Percentiles rank a stretch among this genome's conserved stretches.
Conservation (phyloP, 53 echinoderm and acorn worm genomes). For the Actinopyga echinites region DNA sequence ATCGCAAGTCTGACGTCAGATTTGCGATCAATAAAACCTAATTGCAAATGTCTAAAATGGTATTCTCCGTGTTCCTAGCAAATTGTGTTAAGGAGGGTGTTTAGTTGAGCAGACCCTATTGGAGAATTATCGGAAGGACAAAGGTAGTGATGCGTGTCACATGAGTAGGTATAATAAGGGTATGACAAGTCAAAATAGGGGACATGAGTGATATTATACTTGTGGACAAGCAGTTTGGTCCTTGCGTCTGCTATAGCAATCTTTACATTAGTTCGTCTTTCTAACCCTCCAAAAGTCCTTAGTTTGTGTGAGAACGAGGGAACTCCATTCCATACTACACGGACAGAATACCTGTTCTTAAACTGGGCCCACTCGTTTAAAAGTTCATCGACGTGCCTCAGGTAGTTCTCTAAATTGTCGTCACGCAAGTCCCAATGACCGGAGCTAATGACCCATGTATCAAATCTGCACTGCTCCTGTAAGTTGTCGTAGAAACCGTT, state of each 20-base stretch:
- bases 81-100: background rate
- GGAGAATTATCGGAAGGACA: background rate
- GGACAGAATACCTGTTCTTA: background rate
- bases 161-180: background rate
- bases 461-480: background rate
- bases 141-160: slow-evolving; percentile 24
- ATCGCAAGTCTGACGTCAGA: too few relatives aligned
- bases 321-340: slow-evolving; percentile 5
- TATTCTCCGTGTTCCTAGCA: background rate
- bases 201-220: background rate
- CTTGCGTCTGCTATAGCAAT: background rate
- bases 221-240: background rate
- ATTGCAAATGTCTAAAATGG: too few relatives aligned
- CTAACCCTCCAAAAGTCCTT: background rate
- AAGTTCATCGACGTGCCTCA: background rate
- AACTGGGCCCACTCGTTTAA: background rate
- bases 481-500: too few relatives aligned
- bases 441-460: slow-evolving; percentile 10
- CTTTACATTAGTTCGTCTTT: slow-evolving; percentile 22
- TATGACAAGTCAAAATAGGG: slow-evolving; percentile 19
- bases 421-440: slow-evolving; percentile 33
- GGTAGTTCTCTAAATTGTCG: background rate
- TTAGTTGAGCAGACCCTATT: background rate
- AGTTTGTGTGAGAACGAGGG: slow-evolving; percentile 7
- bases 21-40: too few relatives aligned